Conservation (phyloP, 2,113 vertebrate genomes). For the Psettodes erumei region DNA sequence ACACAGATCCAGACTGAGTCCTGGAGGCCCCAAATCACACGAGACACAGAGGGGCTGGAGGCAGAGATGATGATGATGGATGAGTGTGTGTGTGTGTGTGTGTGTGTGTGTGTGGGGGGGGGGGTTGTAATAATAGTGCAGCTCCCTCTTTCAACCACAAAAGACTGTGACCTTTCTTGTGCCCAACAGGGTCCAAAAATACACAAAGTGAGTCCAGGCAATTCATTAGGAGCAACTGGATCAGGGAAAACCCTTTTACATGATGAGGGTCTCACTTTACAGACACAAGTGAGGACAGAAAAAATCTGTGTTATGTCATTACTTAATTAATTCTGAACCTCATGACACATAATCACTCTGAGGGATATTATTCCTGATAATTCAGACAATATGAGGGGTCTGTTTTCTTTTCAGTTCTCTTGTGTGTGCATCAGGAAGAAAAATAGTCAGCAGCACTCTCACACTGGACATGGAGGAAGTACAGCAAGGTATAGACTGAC, state of each 20-base stretch:
- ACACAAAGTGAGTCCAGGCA: slow-evolving; percentile 52
- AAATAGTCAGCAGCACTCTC: background rate
- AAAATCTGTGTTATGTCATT: slow-evolving; percentile 19
- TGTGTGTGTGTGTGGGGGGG: too few relatives aligned
- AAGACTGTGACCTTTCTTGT: slow-evolving; percentile 39
- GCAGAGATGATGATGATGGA: slow-evolving; percentile 38
- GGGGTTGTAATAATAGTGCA: slow-evolving; percentile 27
- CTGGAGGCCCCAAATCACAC: slow-evolving; percentile 7
- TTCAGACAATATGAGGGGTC: background rate
- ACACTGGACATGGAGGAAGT: background rate
- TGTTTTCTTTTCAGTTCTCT: slow-evolving; percentile 25
- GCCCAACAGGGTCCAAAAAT: slow-evolving; percentile 60
- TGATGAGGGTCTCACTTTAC: slow-evolving; percentile 31
- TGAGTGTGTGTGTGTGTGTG: too few relatives aligned
- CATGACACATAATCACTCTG: background rate
- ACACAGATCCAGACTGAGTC: slow-evolving; percentile 2
- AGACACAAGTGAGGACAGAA: slow-evolving; percentile 7
- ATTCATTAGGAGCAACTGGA: slow-evolving; percentile 44
- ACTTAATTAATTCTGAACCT: background rate
- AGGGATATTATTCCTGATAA: slow-evolving; percentile 1
- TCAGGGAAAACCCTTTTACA: slow-evolving; percentile 39
- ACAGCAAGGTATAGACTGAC: background rate
- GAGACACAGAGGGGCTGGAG: slow-evolving; percentile 9
- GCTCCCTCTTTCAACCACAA: slow-evolving; percentile 35
- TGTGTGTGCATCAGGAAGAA: background rate